Percentiles rank a stretch among this genome's conserved stretches.
phyloP scores from a whole-genome alignment of 2,888 invertebrate genomes.

The Callyntrura guangdongensis region DNA sequence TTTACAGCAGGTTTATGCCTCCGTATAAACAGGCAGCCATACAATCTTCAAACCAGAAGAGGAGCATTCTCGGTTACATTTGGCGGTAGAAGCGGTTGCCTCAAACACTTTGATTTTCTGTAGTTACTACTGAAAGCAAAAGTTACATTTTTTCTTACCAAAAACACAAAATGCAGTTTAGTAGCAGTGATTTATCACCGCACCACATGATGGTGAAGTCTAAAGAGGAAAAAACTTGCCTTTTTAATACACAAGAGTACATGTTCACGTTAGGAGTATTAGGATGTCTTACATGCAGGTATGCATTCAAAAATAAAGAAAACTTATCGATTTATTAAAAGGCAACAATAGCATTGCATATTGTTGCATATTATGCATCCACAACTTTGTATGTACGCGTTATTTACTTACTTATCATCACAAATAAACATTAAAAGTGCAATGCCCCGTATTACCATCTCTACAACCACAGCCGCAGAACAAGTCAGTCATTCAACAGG shows the following conservation, averaged over 20 bases:
- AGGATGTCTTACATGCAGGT: too few relatives aligned
- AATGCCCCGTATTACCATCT: constrained; percentile 67
- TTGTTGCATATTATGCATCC: background rate
- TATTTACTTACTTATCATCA: constrained; percentile 65
- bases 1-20: too few relatives aligned
- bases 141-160: constrained; percentile 3
- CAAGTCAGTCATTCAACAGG: constrained; percentile 7
- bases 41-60: background rate
- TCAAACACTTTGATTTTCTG: too few relatives aligned
- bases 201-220: background rate
- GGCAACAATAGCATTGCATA: background rate
- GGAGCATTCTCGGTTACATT: background rate
- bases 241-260: background rate
- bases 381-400: background rate
- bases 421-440: constrained; percentile 79
- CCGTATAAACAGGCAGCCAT: background rate
- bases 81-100: too few relatives aligned
- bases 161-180: background rate
- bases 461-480: background rate
- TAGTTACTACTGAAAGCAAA: constrained; percentile 29
- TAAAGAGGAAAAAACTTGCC: background rate
- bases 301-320: constrained; percentile 21
- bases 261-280: background rate
- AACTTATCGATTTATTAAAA: constrained; percentile 65
- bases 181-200: background rate